A percentile compares a stretch with the other conserved stretches of the same genome.
These are phyloP conservation scores for Varanus salvator DNA, from an alignment of 2,113 vertebrate genomes.

Conservation along the genomic window DNA sequence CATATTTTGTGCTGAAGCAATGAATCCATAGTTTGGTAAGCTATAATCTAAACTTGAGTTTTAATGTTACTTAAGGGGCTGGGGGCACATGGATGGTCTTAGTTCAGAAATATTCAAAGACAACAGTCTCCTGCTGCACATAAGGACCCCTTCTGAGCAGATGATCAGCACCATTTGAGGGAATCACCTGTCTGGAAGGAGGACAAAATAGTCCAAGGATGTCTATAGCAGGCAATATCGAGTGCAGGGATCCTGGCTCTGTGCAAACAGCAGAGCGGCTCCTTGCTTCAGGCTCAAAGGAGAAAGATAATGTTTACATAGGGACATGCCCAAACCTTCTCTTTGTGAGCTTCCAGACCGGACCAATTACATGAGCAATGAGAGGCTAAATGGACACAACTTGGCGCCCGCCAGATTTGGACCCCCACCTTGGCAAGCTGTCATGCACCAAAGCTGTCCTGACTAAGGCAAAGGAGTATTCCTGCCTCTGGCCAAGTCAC, in stretches of 20 bases:
- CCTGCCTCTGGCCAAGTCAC: too few species aligned
- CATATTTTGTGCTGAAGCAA: background rate
- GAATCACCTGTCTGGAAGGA: background rate
- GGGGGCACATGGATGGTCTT: background rate
- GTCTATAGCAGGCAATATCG: background rate
- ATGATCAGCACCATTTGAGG: background rate
- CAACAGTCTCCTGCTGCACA: background rate
- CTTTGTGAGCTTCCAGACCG: background rate
- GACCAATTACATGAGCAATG: background rate
- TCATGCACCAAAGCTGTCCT: too few species aligned
- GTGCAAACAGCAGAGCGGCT: background rate
- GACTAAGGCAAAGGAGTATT: too few species aligned
- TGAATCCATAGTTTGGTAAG: background rate
- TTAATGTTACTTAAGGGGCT: background rate
- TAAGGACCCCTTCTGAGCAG: background rate
- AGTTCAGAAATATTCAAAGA: background rate
- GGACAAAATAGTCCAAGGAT: background rate
- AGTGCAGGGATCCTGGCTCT: background rate
- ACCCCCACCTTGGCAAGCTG: too few species aligned
- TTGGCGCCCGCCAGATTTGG: too few species aligned
- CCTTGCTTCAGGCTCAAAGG: background rate
- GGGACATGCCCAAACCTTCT: background rate
- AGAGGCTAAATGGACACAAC: background rate
- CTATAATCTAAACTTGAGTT: background rate
- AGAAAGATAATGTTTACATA: background rate